Conservation (phyloP, 2,797 vertebrate species). For the Pachyuromys duprasi region DNA sequence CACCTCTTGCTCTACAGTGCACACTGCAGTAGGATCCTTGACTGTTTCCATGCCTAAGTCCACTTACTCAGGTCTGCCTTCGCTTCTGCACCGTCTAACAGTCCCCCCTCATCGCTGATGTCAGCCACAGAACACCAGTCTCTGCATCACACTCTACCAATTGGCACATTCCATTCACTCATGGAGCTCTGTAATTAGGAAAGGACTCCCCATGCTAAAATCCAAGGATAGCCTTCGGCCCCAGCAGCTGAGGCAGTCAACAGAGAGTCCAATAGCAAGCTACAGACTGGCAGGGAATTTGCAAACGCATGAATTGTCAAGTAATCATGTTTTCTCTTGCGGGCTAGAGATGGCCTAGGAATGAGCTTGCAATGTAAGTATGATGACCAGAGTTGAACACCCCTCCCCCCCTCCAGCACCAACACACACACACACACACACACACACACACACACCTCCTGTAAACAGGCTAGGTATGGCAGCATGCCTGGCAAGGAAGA, state of each 20-base stretch:
- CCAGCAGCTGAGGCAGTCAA: neutral
- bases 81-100: neutral
- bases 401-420: accelerated
- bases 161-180: too few species aligned
- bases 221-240: neutral
- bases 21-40: too few species aligned
- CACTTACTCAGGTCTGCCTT: neutral
- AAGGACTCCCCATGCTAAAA: neutral
- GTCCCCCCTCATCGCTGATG: neutral
- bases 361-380: neutral
- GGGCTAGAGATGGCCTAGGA: neutral
- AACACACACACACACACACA: too few species aligned
- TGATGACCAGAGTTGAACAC: neutral
- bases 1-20: accelerated
- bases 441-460: too few species aligned
- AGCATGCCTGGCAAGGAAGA: neutral
- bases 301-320: neutral
- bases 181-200: accelerated
- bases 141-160: accelerated
- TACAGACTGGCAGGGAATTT: neutral
- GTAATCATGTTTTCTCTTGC: neutral
- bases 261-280: neutral
- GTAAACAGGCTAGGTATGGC: neutral
- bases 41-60: accelerated
- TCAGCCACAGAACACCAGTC: neutral